These are phyloP conservation scores for Bruchidius siliquastri DNA, from an alignment of 2,888 invertebrate genomes.

Conservation along the genomic window DNA sequence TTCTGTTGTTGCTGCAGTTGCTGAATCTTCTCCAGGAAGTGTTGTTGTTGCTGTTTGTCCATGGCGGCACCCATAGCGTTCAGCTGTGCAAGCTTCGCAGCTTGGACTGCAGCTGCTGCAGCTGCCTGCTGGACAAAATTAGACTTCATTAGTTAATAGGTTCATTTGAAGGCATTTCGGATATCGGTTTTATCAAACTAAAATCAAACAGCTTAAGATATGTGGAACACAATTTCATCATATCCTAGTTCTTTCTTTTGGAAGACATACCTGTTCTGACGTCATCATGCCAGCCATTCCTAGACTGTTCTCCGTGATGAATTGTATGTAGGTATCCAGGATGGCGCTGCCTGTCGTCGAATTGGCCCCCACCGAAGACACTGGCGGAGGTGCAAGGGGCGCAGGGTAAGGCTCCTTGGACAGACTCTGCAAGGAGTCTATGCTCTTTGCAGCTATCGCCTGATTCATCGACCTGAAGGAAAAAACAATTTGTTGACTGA, in stretches of 20 bases:
- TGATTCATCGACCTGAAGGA: constrained; percentile 41
- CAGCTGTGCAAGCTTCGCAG: constrained; percentile 73
- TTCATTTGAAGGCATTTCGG: no score
- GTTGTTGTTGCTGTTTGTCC: constrained; percentile 52
- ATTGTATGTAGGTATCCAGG: constrained; percentile 82
- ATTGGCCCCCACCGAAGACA: constrained; percentile 42
- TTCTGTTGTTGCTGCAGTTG: constrained; percentile 55
- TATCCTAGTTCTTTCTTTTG: no score
- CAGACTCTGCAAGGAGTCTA: constrained; percentile 60
- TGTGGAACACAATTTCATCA: no score
- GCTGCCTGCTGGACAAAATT: not conserved
- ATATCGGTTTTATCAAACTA: no score
- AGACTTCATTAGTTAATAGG: no score
- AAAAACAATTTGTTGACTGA: no score
- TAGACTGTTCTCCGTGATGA: constrained; percentile 79
- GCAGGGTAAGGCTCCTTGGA: constrained; percentile 67
- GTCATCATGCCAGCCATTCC: constrained; percentile 60
- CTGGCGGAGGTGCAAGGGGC: constrained; percentile 49
- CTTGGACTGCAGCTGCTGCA: constrained; percentile 65
- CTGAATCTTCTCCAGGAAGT: constrained; percentile 61
- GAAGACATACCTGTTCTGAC: constrained; percentile 52
- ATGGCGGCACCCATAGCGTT: constrained; percentile 55
- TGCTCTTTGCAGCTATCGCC: constrained; percentile 63
- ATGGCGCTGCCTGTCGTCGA: constrained; percentile 70
- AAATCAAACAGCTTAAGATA: no score